These are phyloP conservation scores for Melinopterus prodromus DNA, from an alignment of 2,888 invertebrate genomes.

Conservation along the genomic window DNA sequence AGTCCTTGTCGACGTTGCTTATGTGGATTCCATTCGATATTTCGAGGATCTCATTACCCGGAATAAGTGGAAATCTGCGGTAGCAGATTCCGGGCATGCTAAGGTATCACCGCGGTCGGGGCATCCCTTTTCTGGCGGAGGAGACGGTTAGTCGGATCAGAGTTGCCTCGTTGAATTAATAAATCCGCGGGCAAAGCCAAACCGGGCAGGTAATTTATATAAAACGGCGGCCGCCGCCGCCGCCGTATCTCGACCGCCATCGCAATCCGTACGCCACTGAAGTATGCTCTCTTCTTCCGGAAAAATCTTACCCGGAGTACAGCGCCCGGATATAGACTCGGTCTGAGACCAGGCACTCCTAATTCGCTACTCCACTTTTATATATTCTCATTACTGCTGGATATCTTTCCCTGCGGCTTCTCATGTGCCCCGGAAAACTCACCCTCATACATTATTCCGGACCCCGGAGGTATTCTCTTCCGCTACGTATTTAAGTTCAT, in stretches of 20 bases:
- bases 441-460: conserved; percentile 5
- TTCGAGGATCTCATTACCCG: neutral
- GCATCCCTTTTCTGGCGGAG: conserved; percentile 20
- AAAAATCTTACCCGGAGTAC: conserved; percentile 30
- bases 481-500: neutral
- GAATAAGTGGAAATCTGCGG: conserved; percentile 29
- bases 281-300: conserved; percentile 26
- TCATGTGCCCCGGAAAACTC: neutral
- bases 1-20: no score
- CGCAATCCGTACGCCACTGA: conserved; percentile 4
- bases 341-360: conserved; percentile 11
- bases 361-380: conserved; percentile 34
- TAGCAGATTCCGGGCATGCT: conserved; percentile 26
- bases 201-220: conserved; percentile 36
- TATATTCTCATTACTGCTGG: conserved; percentile 34
- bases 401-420: conserved; percentile 19
- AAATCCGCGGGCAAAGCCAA: conserved; percentile 30
- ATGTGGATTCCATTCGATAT: no score
- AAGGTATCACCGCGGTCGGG: conserved; percentile 21
- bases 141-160: conserved; percentile 16
- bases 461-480: neutral
- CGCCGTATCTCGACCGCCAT: conserved; percentile 25
- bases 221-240: conserved; percentile 18
- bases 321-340: neutral
- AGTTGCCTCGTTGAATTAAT: conserved; percentile 33